A percentile compares a stretch with the other conserved stretches of the same genome.
Evolutionary conservation across 2,113 vertebrate species (phyloP).

Genomic region (Nannospalax galili): DNA sequence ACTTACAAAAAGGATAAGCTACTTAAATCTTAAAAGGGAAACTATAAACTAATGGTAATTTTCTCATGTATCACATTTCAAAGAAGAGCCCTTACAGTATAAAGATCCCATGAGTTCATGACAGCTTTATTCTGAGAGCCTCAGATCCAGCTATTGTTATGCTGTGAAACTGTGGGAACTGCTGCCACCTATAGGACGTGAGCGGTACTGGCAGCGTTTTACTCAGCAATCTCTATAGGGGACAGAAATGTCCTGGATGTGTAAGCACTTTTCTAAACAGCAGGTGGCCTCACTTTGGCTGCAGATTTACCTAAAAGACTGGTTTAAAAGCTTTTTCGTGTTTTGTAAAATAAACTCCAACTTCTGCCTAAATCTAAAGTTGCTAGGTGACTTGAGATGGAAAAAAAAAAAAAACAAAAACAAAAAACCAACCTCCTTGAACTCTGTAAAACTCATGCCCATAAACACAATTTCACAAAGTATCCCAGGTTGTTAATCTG

Average conservation of each 20-base stretch:
- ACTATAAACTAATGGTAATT: constrained; percentile 82
- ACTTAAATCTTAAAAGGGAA: constrained; percentile 83
- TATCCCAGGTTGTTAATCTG: constrained; percentile 73
- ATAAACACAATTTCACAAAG: constrained; percentile 80
- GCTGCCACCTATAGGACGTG: constrained; percentile 93
- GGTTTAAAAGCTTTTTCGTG: constrained; percentile 88
- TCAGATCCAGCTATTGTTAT: constrained; percentile 83
- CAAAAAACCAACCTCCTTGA: constrained; percentile 37
- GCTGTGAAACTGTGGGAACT: constrained; percentile 88
- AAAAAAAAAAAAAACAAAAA: constrained; percentile 60
- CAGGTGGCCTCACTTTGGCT: constrained; percentile 90
- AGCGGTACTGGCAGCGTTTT: constrained; percentile 56
- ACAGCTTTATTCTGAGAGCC: constrained; percentile 83
- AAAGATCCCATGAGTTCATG: constrained; percentile 84
- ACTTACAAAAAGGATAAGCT: constrained; percentile 83
- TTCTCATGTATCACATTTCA: constrained; percentile 85
- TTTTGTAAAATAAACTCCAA: constrained; percentile 85
- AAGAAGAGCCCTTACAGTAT: constrained; percentile 82
- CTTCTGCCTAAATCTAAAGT: constrained; percentile 79
- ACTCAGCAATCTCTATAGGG: constrained; percentile 81
- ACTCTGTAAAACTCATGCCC: constrained; percentile 79
- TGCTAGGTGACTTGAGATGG: constrained; percentile 79
- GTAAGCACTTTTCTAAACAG: constrained; percentile 89
- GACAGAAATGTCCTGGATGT: constrained; percentile 69
- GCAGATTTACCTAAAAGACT: constrained; percentile 81